phyloP scores from a whole-genome alignment of 1,140 invertebrate species.

The Drosophila tani region DNA sequence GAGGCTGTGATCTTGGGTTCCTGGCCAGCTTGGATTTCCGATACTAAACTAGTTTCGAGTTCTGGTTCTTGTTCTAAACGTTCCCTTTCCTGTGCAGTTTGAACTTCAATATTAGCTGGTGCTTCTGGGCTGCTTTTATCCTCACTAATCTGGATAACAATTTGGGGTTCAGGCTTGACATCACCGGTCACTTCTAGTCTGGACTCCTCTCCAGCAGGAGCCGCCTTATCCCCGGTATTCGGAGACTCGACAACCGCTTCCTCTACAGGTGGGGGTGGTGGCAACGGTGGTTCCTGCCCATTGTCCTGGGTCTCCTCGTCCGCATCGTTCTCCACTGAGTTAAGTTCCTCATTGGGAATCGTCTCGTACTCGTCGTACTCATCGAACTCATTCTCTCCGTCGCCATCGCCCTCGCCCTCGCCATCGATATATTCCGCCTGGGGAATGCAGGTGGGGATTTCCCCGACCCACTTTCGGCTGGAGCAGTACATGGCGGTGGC shows the following conservation, averaged over 20 bases:
- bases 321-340: slow-evolving; percentile 14
- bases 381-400: slow-evolving; percentile 19
- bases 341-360: slow-evolving; percentile 12
- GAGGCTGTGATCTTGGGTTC: background rate
- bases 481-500: slow-evolving; percentile 87
- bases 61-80: background rate
- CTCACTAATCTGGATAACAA: slow-evolving; percentile 25
- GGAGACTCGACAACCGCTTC: background rate
- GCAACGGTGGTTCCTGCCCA: slow-evolving; percentile 10
- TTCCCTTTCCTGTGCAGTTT: background rate
- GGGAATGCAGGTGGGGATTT: slow-evolving; percentile 85
- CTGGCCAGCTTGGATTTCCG: too few relatives aligned
- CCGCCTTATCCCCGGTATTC: too few relatives aligned
- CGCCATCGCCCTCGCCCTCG: slow-evolving; percentile 11
- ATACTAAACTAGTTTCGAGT: background rate
- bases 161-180: slow-evolving; percentile 18
- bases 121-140: background rate
- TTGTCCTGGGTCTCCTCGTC: background rate
- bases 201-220: background rate
- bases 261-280: slow-evolving; percentile 26
- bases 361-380: slow-evolving; percentile 66
- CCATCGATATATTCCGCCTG: slow-evolving; percentile 71
- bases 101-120: slow-evolving; percentile 1
- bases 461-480: slow-evolving; percentile 86
- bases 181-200: background rate